Conservation (phyloP, 2,113 vertebrate species). For the Nestor notabilis region DNA sequence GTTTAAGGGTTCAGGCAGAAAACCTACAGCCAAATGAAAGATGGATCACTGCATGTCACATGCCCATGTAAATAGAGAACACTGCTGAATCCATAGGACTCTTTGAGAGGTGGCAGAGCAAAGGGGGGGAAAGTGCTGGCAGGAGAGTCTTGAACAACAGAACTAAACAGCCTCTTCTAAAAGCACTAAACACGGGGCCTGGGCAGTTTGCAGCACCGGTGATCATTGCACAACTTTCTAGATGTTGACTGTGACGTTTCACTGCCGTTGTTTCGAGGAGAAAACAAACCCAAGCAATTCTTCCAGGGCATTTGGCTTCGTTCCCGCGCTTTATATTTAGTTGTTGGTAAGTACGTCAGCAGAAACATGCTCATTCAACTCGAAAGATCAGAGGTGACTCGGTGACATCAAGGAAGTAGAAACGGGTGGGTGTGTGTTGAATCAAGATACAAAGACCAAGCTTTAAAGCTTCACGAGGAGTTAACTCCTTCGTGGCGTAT, state of each 20-base stretch:
- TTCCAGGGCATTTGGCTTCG: neutral
- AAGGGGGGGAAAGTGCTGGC: neutral
- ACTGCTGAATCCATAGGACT: neutral
- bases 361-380: neutral
- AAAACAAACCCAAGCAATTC: neutral
- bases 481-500: neutral
- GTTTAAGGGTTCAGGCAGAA: neutral
- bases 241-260: neutral
- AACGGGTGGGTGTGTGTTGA: neutral
- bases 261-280: neutral
- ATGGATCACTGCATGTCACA: neutral
- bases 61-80: rapidly evolving
- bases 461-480: rapidly evolving
- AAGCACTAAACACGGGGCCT: neutral
- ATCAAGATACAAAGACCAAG: neutral
- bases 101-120: neutral
- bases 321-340: neutral
- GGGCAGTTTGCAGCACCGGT: neutral
- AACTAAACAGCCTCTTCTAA: neutral
- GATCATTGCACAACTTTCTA: neutral
- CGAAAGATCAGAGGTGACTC: neutral
- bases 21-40: neutral
- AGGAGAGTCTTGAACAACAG: neutral
- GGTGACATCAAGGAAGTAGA: constrained; percentile 42
- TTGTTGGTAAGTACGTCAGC: constrained; percentile 24